Conservation (phyloP, 2,797 vertebrate genomes). For the Eulemur mongoz region DNA sequence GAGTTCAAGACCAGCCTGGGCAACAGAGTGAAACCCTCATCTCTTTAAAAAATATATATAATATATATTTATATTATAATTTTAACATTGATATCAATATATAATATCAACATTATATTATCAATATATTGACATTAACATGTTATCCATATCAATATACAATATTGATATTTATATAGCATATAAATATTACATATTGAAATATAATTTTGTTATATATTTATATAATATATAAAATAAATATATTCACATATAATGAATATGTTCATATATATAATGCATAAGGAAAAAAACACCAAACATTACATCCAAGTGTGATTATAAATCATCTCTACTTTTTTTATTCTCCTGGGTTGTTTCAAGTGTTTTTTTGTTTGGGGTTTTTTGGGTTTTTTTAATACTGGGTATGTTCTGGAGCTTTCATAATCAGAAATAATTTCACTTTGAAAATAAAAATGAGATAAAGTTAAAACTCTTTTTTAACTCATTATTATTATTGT, state of each 20-base stretch:
- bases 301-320: neutral
- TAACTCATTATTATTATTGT: neutral
- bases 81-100: too few relatives aligned
- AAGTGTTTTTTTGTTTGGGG: neutral
- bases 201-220: too few relatives aligned
- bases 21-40: neutral
- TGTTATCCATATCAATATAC: too few relatives aligned
- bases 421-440: conserved; percentile 25
- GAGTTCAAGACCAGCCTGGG: neutral
- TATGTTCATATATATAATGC: too few relatives aligned
- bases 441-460: conserved; percentile 45
- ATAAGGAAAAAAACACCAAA: neutral
- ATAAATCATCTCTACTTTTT: conserved; percentile 7
- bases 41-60: too few relatives aligned
- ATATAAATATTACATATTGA: too few relatives aligned
- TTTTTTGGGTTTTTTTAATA: neutral
- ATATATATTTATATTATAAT: too few relatives aligned
- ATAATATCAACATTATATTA: too few relatives aligned
- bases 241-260: too few relatives aligned
- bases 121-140: too few relatives aligned
- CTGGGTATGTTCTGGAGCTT: neutral
- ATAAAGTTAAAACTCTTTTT: neutral
- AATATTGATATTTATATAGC: too few relatives aligned
- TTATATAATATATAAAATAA: too few relatives aligned
- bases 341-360: neutral